phyloP scores from a whole-genome alignment of 2,113 vertebrate genomes.

The Sylvilagus bachmani region DNA sequence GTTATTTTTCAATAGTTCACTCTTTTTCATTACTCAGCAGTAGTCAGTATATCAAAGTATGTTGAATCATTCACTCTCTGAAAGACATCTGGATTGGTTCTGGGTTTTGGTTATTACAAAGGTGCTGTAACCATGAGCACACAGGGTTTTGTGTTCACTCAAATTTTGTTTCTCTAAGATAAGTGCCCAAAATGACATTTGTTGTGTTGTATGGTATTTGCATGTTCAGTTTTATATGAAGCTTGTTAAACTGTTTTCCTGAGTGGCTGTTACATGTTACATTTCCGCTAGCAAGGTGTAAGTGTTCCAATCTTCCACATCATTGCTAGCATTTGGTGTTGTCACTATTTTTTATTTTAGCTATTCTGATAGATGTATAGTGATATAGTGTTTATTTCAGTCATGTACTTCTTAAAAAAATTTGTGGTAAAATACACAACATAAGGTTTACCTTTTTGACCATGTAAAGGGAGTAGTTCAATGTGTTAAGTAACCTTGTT shows the following conservation, averaged over 20 bases:
- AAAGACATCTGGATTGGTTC: neutral
- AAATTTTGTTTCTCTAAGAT: neutral
- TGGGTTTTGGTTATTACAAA: neutral
- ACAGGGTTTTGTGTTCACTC: neutral
- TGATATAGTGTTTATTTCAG: neutral
- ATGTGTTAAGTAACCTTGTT: neutral
- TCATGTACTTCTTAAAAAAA: neutral
- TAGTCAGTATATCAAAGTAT: neutral
- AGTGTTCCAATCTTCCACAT: neutral
- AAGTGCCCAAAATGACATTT: neutral
- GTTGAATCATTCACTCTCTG: neutral
- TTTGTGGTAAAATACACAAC: neutral
- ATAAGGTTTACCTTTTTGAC: neutral
- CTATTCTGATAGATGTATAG: neutral
- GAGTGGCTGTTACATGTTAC: neutral
- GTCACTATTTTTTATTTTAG: neutral
- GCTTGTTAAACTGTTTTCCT: neutral
- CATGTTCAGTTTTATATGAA: neutral
- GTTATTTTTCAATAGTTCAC: neutral
- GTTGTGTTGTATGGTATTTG: neutral
- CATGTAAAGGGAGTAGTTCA: neutral
- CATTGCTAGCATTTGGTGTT: neutral
- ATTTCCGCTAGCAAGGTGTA: neutral
- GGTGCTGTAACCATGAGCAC: too few species aligned
- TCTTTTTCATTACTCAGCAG: neutral